phyloP scores from a whole-genome alignment of 2,113 vertebrate species.

The Oceanites oceanicus region DNA sequence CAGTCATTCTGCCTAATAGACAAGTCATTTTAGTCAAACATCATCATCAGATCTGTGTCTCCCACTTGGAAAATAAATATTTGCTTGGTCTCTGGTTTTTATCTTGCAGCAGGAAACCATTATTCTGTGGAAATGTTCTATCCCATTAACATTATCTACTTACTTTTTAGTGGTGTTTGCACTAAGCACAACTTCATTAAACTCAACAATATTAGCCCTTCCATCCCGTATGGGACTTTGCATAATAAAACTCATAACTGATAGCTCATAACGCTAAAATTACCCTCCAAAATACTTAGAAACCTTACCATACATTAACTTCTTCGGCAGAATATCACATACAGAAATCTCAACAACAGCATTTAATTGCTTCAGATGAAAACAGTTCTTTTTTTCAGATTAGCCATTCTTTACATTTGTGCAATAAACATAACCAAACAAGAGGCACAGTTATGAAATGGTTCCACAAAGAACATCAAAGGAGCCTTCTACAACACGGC shows the following conservation, averaged over 20 bases:
- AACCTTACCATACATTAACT: background rate
- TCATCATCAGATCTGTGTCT: constrained; percentile 45
- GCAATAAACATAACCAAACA: background rate
- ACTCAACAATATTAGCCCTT: background rate
- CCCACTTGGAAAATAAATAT: constrained; percentile 64
- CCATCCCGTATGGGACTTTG: background rate
- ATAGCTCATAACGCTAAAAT: background rate
- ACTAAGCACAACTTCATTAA: constrained; percentile 43
- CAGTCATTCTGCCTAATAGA: constrained; percentile 52
- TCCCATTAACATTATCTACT: constrained; percentile 46
- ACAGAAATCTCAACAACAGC: background rate
- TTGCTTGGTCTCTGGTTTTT: constrained; percentile 41
- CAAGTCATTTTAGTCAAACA: constrained; percentile 23
- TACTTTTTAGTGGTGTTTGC: background rate
- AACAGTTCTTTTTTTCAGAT: background rate
- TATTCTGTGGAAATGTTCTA: constrained; percentile 41
- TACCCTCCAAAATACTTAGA: background rate
- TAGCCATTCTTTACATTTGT: background rate
- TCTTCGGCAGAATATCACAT: background rate
- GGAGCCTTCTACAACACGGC: background rate
- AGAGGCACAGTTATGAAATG: background rate
- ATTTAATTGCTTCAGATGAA: constrained; percentile 1
- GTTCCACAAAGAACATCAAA: background rate
- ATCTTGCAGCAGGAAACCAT: constrained; percentile 57
- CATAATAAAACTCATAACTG: constrained; percentile 8